Evolutionary conservation across 2,113 vertebrate genomes (phyloP).

Genomic region (Oryzias melastigma): DNA sequence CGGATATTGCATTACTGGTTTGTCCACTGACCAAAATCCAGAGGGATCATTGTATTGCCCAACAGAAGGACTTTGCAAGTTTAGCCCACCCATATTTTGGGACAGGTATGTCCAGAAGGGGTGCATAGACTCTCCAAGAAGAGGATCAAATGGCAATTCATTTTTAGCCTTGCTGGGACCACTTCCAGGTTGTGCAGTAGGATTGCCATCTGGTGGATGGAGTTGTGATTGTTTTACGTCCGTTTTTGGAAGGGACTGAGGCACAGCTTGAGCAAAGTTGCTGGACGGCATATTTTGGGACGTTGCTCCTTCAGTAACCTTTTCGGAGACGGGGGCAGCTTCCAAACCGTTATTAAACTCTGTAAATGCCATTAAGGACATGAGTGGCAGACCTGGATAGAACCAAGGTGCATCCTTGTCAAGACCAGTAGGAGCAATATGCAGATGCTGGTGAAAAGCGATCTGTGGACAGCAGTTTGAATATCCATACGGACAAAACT

Average conservation of each 20-base stretch:
- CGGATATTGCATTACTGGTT: background rate
- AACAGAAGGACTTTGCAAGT: background rate
- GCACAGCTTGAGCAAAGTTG: background rate
- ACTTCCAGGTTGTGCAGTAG: background rate
- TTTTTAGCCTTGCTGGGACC: background rate
- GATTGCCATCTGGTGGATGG: constrained; percentile 45
- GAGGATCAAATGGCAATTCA: background rate
- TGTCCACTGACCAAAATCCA: background rate
- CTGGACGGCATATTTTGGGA: background rate
- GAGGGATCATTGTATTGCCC: background rate
- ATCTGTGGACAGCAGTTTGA: constrained; percentile 60
- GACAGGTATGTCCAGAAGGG: background rate
- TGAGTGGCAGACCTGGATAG: constrained; percentile 8
- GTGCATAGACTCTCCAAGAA: background rate
- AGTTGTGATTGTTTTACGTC: constrained; percentile 13
- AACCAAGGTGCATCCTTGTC: background rate
- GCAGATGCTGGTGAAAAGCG: constrained; percentile 62
- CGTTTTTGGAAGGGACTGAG: background rate
- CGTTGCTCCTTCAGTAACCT: background rate
- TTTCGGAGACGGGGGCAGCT: background rate
- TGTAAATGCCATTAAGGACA: background rate
- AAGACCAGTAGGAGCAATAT: constrained; percentile 28
- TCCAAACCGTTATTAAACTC: background rate
- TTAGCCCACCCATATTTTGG: background rate
- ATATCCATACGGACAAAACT: constrained; percentile 39